These are phyloP conservation scores for Copsychus sechellarum DNA, from an alignment of 2,113 vertebrate genomes.

Conservation along the genomic window DNA sequence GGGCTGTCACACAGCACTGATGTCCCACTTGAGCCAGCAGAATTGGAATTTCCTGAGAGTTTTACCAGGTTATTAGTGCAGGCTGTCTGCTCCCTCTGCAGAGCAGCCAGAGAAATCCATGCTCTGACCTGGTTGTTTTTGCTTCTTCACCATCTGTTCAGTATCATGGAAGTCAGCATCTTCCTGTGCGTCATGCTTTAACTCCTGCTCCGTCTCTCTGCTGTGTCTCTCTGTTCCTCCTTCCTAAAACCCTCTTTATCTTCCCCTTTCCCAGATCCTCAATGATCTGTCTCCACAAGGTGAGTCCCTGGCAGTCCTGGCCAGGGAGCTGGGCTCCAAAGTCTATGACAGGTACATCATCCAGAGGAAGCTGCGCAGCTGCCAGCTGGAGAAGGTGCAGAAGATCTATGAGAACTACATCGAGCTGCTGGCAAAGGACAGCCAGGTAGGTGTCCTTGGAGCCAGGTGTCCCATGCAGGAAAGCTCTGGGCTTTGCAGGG, in stretches of 20 bases:
- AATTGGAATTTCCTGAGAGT: background rate
- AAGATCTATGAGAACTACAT: constrained; percentile 78
- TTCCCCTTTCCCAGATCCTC: constrained; percentile 73
- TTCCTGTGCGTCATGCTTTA: background rate
- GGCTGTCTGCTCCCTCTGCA: background rate
- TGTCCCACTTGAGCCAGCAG: background rate
- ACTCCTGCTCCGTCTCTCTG: background rate
- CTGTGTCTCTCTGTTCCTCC: background rate
- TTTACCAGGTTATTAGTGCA: background rate
- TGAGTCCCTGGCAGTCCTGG: constrained; percentile 78
- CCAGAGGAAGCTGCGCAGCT: constrained; percentile 70
- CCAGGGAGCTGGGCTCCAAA: constrained; percentile 77
- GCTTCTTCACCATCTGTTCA: background rate
- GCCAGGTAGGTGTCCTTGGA: constrained; percentile 69
- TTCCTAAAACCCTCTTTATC: background rate
- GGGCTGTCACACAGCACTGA: background rate
- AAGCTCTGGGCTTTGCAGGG: background rate
- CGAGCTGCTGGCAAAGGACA: constrained; percentile 82
- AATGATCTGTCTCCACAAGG: constrained; percentile 81
- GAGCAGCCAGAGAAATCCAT: background rate
- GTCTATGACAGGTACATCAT: constrained; percentile 77
- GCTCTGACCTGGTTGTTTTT: background rate
- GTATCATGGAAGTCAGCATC: background rate
- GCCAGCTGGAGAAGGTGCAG: constrained; percentile 74
- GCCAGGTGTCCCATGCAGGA: background rate